Base-by-base conservation (phyloP, 2,113 vertebrate species). In the Antechinus stuartii region DNA sequence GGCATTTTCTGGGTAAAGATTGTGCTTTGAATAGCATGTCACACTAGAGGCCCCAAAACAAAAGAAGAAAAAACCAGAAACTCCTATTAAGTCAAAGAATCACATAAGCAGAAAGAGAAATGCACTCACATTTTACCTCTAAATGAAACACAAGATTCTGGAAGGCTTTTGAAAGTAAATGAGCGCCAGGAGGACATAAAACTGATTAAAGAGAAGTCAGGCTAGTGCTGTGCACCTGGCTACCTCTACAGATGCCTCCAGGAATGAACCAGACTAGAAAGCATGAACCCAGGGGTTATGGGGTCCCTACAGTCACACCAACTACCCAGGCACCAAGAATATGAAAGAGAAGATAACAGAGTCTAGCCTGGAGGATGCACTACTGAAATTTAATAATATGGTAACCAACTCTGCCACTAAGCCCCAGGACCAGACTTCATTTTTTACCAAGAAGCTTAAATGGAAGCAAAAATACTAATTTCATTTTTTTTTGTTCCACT, bases 381-480 rank as follows among this genome's bases (percentile, higher is more conserved):
- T 30, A 16, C 55, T 90, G 93, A 84, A 93, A 95, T 94, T 94
- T 95, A 96, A 95, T 92, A 95, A 96, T 52, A 3, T 0, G 90
- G n/a, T 47, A 90, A 57, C 97, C 93, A 57, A 23, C 30, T 35
- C 57, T 47, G 24, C 3, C 24, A 76, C 95, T 92, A 89, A 95
- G 61, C 53, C 49, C 54, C 92, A 47, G 56, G 49, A 95, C 93
- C n/a, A 96, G 95, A 91, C 22, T 57, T 5, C 91, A 61, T 94
- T 76, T 76, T 95, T 35, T 24, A 89, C 19, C 30, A 49, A 96
- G 91, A 91, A 92, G 92, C 93, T 95, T 89, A 57, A 35, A 91
- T 94, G 89, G 54, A 95, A 92, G 94, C 30, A 26, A 96, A 97
- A 95, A 96, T 61, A 94, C 94, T 92, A 90, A 97, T 96, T 96